Evolutionary conservation across 1,140 invertebrate genomes (phyloP).

Genomic region (Homarus americanus): DNA sequence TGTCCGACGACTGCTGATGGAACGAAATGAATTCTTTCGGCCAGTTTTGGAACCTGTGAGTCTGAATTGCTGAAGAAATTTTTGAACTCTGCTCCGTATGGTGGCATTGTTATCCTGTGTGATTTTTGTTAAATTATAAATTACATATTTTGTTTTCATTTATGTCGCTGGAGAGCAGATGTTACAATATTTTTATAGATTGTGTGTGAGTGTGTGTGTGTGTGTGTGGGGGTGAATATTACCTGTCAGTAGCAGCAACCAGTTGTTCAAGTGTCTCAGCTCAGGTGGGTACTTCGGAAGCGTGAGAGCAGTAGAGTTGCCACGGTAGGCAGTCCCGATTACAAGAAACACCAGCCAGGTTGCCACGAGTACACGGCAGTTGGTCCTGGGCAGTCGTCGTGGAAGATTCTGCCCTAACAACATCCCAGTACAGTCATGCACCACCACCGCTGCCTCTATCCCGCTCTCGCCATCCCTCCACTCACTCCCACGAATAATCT

Average conservation of each 20-base stretch:
- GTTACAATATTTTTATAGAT: neutral
- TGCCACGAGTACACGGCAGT: constrained; percentile 20
- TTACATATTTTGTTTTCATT: too few species aligned
- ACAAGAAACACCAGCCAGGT: constrained; percentile 51
- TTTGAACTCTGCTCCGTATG: neutral
- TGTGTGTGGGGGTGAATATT: too few species aligned
- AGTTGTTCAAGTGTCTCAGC: neutral
- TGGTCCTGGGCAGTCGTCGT: constrained; percentile 16
- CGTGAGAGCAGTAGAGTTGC: constrained; percentile 50
- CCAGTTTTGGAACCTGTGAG: neutral
- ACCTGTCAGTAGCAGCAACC: too few species aligned
- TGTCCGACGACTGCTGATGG: neutral
- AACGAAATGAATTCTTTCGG: neutral
- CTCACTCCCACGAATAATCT: too few species aligned
- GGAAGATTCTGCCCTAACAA: constrained; percentile 48
- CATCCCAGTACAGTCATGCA: constrained; percentile 22
- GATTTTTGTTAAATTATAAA: too few species aligned
- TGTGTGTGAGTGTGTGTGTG: too few species aligned
- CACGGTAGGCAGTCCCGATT: constrained; percentile 37
- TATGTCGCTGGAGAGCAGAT: too few species aligned
- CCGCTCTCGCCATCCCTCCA: too few species aligned
- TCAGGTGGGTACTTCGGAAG: constrained; percentile 48
- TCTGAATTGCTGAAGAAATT: neutral
- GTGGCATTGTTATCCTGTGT: neutral
- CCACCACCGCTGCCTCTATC: too few species aligned